Base-by-base conservation (phyloP, 2,888 invertebrate species). In the Pseudoips prasinana region DNA sequence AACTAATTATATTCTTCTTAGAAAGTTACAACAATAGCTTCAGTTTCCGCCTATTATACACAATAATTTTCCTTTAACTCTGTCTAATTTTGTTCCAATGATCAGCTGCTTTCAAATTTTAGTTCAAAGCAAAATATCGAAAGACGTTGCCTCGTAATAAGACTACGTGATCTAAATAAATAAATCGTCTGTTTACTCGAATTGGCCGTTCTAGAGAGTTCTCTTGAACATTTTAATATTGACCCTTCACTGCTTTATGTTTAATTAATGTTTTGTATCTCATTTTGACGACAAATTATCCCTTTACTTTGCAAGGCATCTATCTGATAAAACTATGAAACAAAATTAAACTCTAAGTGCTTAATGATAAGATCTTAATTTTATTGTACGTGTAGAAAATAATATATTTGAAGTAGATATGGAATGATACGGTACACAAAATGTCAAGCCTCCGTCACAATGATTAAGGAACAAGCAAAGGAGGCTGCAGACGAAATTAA, bases 251-350 rank as follows among this genome's bases (percentile, higher is more conserved):
- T 38, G 32, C 25, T 25, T 38, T 38, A 36, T 43, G 33, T 39
- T 35, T 39, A 36, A 47, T 35, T 43, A 31, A 28, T 33, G 29
- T 46, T 41, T 37, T 37, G 29, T 43, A 29, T 44, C 27, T 32
- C 28, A 41, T 46, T 54, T 37, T 33, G 7, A 29, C 37, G 46
- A 46, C 46, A 53, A 50, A 50, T 54, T 46, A 44, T 39, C 25
- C 29, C 18, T 8, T 36, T 8, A 17, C 18, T 10, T 18, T 14
- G n/a, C 23, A 10, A 10, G 18, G 23, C 25, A 26, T 7, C 25
- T 22, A n/a, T 8, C 8, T 10, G 19, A 6, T 4, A 10, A 8
- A 5, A 6, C 3, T 7, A 0, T 0, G 10, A 25, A 19, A 1
- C 4, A 6, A 49, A 34, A 25, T 7, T 6, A 2, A 2, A 8